These are phyloP conservation scores for Andrena trimmerana DNA, from an alignment of 2,888 invertebrate species.

Conservation along the genomic window DNA sequence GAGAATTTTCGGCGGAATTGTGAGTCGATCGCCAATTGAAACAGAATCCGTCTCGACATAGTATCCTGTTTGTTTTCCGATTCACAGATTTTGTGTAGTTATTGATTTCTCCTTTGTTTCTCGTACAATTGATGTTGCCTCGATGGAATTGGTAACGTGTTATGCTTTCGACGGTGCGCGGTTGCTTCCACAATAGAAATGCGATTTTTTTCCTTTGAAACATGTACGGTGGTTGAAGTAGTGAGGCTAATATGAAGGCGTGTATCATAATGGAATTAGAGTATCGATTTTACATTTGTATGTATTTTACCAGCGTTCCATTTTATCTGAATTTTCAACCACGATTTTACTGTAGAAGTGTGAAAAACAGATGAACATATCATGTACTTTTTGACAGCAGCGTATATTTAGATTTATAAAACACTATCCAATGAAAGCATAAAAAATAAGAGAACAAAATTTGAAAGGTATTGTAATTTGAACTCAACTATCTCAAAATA, in stretches of 20 bases:
- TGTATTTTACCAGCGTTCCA: no score
- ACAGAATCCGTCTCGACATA: neutral
- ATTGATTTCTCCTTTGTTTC: neutral
- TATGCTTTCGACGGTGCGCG: neutral
- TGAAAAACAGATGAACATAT: no score
- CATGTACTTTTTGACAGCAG: no score
- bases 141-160: neutral
- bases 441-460: neutral
- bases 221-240: neutral
- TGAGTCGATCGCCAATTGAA: slow-evolving; percentile 23
- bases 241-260: neutral
- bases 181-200: neutral
- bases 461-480: neutral
- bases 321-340: no score
- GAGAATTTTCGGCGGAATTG: slow-evolving; percentile 12
- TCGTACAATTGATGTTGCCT: neutral
- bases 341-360: no score
- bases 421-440: neutral
- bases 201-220: neutral
- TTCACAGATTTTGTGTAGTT: neutral
- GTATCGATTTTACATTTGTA: no score
- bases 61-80: neutral
- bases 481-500: neutral
- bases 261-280: no score
- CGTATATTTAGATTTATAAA: no score